Evolutionary conservation across 2,113 vertebrate genomes (phyloP).

Genomic region (Stictonetta naevosa): DNA sequence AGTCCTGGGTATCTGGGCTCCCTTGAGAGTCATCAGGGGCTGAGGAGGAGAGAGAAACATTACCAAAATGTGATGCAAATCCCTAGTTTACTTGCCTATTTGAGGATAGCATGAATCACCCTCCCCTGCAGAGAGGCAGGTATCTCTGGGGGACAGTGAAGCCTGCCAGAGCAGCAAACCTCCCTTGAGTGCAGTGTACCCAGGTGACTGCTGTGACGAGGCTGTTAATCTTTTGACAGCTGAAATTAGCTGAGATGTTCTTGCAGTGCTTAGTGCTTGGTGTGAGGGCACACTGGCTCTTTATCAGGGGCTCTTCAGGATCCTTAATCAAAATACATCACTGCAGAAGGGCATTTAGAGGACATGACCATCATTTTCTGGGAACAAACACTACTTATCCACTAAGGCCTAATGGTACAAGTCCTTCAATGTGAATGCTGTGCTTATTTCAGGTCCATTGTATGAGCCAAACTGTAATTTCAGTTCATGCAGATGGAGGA

Average conservation of each 20-base stretch:
- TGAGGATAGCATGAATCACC: constrained; percentile 20
- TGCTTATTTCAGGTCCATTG: neutral
- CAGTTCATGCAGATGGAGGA: neutral
- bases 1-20: neutral
- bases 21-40: neutral
- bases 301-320: neutral
- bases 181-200: neutral
- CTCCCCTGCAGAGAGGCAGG: neutral
- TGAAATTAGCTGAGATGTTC: constrained; percentile 40
- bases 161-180: neutral
- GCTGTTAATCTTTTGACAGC: constrained; percentile 30
- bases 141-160: neutral
- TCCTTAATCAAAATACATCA: constrained; percentile 18
- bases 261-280: neutral
- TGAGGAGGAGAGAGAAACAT: neutral
- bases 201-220: neutral
- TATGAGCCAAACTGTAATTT: constrained; percentile 9
- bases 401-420: neutral
- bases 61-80: neutral
- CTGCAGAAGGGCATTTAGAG: constrained; percentile 29
- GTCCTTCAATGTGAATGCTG: neutral
- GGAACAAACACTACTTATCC: neutral
- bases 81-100: neutral
- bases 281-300: neutral
- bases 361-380: neutral